phyloP scores from a whole-genome alignment of 2,797 vertebrate genomes.

The Phylloscopus collybita region DNA sequence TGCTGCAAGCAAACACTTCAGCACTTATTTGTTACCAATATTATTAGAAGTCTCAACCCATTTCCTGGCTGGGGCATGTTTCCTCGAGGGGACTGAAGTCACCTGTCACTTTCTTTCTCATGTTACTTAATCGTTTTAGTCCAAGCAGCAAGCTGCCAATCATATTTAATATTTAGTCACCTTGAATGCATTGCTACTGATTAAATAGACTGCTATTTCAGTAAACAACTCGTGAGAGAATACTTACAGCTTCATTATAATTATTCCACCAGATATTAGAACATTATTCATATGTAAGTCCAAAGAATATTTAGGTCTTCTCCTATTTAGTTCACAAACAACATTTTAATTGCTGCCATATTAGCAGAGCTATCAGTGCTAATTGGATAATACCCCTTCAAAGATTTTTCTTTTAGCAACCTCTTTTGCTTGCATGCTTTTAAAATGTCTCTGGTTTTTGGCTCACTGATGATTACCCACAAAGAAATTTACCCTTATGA shows the following conservation, averaged over 20 bases:
- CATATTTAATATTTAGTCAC: constrained; percentile 78
- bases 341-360: constrained; percentile 67
- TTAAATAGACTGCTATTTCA: constrained; percentile 76
- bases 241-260: constrained; percentile 79
- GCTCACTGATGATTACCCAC: not conserved
- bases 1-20: constrained; percentile 79
- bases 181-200: constrained; percentile 76
- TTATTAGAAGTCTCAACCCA: constrained; percentile 74
- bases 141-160: constrained; percentile 78
- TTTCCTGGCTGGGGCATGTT: constrained; percentile 76
- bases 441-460: not conserved
- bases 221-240: constrained; percentile 77
- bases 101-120: constrained; percentile 79
- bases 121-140: constrained; percentile 85
- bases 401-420: constrained; percentile 50
- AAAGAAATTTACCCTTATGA: not conserved
- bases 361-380: constrained; percentile 62
- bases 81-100: constrained; percentile 75
- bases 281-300: constrained; percentile 66
- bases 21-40: constrained; percentile 77
- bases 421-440: not conserved
- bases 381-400: constrained; percentile 62
- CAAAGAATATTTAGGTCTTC: constrained; percentile 72
- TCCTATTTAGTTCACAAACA: constrained; percentile 70
- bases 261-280: constrained; percentile 74